Conservation (phyloP, 2,888 invertebrate genomes). For the Caenorhabditis uteleia region DNA sequence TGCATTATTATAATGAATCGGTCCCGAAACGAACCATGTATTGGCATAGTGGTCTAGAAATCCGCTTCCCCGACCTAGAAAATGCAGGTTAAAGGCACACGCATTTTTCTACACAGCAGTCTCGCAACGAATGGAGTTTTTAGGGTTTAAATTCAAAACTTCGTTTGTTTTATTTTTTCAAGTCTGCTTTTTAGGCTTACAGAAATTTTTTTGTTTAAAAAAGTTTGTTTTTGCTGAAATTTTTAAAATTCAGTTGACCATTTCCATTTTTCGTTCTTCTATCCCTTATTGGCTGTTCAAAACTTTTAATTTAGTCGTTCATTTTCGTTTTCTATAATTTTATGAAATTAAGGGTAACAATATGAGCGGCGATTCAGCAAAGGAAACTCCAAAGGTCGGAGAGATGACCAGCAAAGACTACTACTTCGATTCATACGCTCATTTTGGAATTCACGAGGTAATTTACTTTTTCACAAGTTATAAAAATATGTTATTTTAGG, state of each 20-base stretch:
- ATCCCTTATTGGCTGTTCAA: not conserved
- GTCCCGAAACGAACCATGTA: not conserved
- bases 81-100: slow-evolving; percentile 1
- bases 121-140: not conserved
- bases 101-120: not conserved
- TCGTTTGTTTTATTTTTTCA: not conserved
- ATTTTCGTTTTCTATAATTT: no score
- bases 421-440: slow-evolving; percentile 99
- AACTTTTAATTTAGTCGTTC: no score
- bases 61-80: no score
- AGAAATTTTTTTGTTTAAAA: not conserved
- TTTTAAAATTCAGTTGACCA: not conserved
- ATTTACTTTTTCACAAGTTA: not conserved
- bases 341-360: slow-evolving; percentile 2
- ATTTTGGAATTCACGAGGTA: slow-evolving; percentile 97
- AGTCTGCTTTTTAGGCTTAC: not conserved
- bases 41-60: not conserved
- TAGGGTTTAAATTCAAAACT: slow-evolving; percentile 4
- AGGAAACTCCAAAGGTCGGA: not conserved
- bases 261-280: not conserved
- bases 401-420: slow-evolving; percentile 99
- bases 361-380: slow-evolving; percentile 4
- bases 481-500: slow-evolving; percentile 72
- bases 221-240: not conserved
- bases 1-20: not conserved